A percentile compares a stretch with the other conserved stretches of the same genome.
phyloP scores from a whole-genome alignment of 2,113 vertebrate species.

The Nanorana parkeri region DNA sequence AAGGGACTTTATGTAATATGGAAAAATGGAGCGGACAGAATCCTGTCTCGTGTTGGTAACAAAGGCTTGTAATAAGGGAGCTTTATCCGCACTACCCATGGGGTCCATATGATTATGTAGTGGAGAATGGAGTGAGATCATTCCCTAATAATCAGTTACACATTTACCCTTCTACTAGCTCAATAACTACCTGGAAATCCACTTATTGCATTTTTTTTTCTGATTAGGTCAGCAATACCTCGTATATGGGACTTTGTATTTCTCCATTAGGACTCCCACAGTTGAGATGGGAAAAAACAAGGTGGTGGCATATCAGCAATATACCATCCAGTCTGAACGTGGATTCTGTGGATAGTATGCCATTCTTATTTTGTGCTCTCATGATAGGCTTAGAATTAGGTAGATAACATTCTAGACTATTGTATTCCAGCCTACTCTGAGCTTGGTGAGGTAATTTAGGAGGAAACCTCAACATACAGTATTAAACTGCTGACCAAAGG shows the following conservation, averaged over 20 bases:
- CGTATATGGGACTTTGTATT: not conserved
- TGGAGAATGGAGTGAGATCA: constrained; percentile 43
- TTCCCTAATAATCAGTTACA: constrained; percentile 48
- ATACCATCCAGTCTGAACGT: too few species aligned
- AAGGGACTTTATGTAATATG: constrained; percentile 49
- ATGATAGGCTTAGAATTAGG: too few species aligned
- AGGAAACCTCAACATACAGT: too few species aligned
- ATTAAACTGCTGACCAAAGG: too few species aligned
- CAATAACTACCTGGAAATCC: constrained; percentile 17
- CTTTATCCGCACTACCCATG: constrained; percentile 32
- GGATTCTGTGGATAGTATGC: too few species aligned
- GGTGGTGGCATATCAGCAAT: not conserved
- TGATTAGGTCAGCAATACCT: not conserved
- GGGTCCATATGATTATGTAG: constrained; percentile 33
- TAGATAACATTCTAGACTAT: too few species aligned
- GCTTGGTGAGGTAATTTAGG: too few species aligned
- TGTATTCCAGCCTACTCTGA: too few species aligned
- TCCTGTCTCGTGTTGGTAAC: constrained; percentile 18
- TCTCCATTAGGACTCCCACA: too few species aligned
- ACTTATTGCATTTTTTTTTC: not conserved
- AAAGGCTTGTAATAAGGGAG: constrained; percentile 35
- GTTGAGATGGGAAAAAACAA: not conserved
- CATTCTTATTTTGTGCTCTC: too few species aligned
- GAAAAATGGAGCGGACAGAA: constrained; percentile 20
- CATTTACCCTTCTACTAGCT: constrained; percentile 14